Percentiles rank a stretch among this genome's conserved stretches.
These are phyloP conservation scores for Meles meles DNA, from an alignment of 2,113 vertebrate genomes.

Conservation along the genomic window DNA sequence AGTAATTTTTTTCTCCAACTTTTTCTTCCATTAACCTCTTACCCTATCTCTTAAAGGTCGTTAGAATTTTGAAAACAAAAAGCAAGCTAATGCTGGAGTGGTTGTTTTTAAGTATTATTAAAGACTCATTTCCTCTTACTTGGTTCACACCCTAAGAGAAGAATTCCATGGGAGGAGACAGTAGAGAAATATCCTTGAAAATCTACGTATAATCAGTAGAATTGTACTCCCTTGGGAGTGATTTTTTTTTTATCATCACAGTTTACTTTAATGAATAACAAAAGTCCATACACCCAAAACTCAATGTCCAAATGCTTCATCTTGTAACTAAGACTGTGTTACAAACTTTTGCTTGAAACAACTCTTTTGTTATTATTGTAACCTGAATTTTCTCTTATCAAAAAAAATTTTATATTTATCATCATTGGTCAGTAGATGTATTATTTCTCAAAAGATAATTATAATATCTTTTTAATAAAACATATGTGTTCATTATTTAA, in stretches of 20 bases:
- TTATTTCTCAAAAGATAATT: not conserved
- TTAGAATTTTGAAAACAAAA: conserved; percentile 35
- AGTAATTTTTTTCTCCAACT: not conserved
- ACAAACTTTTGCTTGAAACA: not conserved
- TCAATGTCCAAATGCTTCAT: not conserved
- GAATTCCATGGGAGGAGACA: conserved; percentile 51
- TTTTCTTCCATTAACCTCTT: not conserved
- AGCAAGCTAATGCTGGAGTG: not conserved
- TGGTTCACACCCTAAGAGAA: conserved; percentile 54
- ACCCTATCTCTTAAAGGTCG: not conserved
- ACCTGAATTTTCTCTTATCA: not conserved
- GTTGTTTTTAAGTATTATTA: conserved; percentile 46
- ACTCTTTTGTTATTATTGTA: not conserved
- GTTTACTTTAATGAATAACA: not conserved
- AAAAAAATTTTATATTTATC: conserved; percentile 28
- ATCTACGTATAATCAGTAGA: conserved; percentile 4
- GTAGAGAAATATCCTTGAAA: conserved; percentile 34
- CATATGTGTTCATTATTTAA: not conserved
- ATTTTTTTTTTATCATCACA: not conserved
- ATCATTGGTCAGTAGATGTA: not conserved
- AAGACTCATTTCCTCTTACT: conserved; percentile 66
- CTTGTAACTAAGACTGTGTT: not conserved
- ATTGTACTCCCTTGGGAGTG: not conserved
- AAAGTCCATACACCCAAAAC: not conserved
- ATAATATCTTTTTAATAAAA: not conserved